A percentile compares a stretch with the other conserved stretches of the same genome.
These are phyloP conservation scores for Falco concolor DNA, from an alignment of 2,797 vertebrate species.

Conservation along the genomic window DNA sequence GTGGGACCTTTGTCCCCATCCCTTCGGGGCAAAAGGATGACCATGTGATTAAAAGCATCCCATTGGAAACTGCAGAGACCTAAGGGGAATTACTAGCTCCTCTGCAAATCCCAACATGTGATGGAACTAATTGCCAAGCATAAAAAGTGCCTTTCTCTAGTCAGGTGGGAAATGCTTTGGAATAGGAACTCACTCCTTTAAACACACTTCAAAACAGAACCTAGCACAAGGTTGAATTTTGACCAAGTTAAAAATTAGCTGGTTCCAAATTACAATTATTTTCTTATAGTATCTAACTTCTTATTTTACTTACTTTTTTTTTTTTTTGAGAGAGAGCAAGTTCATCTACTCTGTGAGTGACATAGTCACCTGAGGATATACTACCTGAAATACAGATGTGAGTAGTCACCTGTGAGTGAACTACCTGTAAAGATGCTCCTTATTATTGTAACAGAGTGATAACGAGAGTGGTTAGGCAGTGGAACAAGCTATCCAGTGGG, in stretches of 20 bases:
- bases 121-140: not conserved
- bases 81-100: not conserved
- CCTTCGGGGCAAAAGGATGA: not conserved
- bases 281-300: not conserved
- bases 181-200: not conserved
- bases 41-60: not conserved
- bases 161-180: not conserved
- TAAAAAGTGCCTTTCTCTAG: not conserved
- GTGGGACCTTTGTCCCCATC: not conserved
- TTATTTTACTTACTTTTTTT: not conserved
- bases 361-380: not conserved
- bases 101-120: not conserved
- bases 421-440: not conserved
- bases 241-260: not conserved
- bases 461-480: not conserved
- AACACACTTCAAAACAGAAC: not conserved
- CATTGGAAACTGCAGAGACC: not conserved
- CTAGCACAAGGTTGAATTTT: not conserved
- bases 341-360: not conserved
- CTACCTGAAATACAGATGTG: not conserved
- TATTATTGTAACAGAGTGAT: not conserved
- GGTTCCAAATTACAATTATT: not conserved
- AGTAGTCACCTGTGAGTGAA: not conserved
- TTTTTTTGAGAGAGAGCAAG: not conserved
- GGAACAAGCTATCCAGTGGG: not conserved